Conservation (phyloP, 2,113 vertebrate genomes). For the Glaucomys volans region DNA sequence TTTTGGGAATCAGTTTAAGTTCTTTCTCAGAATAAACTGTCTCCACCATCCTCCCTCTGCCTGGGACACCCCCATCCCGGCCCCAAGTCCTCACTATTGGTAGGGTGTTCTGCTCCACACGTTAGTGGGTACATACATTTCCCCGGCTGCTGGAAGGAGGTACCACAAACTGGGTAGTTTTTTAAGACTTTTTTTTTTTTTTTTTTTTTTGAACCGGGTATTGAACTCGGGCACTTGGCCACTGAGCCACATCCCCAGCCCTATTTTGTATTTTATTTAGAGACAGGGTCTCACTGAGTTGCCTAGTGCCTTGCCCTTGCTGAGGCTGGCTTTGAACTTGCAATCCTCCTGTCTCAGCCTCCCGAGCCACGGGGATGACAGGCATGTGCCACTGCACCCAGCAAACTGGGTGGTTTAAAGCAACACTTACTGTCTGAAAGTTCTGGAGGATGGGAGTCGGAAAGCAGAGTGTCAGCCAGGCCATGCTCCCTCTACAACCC, state of each 20-base stretch:
- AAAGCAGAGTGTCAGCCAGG: background rate
- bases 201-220: too few species aligned
- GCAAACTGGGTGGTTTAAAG: background rate
- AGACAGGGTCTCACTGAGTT: too few species aligned
- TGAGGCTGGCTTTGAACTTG: too few species aligned
- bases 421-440: background rate
- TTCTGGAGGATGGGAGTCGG: background rate
- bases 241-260: too few species aligned
- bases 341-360: too few species aligned
- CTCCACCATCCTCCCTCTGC: background rate
- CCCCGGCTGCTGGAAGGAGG: background rate
- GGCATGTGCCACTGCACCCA: too few species aligned
- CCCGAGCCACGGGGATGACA: too few species aligned
- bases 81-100: background rate
- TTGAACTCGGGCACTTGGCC: too few species aligned
- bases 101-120: background rate
- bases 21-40: background rate
- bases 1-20: background rate
- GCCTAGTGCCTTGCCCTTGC: too few species aligned
- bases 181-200: too few species aligned
- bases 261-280: too few species aligned
- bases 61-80: rapidly evolving
- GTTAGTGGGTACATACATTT: rapidly evolving
- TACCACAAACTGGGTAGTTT: background rate
- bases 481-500: background rate